Conservation (phyloP, 37 sponge, comb jelly and placozoan species). For the Geodia barretti region DNA sequence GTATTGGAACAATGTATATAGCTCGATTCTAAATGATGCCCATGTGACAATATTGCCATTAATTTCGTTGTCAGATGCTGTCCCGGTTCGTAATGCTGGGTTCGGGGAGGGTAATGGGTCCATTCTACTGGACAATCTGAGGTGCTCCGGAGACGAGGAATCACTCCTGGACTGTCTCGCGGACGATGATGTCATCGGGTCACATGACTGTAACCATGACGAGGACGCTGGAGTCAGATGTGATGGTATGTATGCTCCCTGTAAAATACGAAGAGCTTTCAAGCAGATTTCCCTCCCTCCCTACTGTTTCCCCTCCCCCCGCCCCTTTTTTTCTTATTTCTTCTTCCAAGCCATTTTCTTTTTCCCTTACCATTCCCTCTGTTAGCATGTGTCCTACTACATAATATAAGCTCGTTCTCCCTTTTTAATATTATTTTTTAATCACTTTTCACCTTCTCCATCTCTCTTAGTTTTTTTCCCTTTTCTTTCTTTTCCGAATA, state of each 20-base stretch:
- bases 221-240: slow-evolving; percentile 51
- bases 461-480: too few relatives aligned
- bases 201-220: not conserved
- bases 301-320: not conserved
- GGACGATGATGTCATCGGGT: not conserved
- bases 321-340: too few relatives aligned
- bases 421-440: too few relatives aligned
- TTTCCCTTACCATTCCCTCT: too few relatives aligned
- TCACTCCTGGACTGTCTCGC: slow-evolving; percentile 12
- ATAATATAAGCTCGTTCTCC: too few relatives aligned
- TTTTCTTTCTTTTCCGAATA: too few relatives aligned
- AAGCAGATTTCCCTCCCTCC: not conserved
- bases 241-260: slow-evolving; percentile 9
- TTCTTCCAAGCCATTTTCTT: too few relatives aligned
- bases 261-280: not conserved
- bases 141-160: slow-evolving; percentile 13
- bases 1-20: too few relatives aligned
- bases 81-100: slow-evolving; percentile 5
- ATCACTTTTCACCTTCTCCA: too few relatives aligned
- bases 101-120: slow-evolving; percentile 7
- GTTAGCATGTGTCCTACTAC: too few relatives aligned
- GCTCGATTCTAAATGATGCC: too few relatives aligned
- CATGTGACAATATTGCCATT: too few relatives aligned
- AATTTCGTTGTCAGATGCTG: slow-evolving; percentile 9
- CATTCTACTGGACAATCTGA: slow-evolving; percentile 24